Evolutionary conservation across 1,140 invertebrate genomes (phyloP).

Genomic region (Drosophila lowei): DNA sequence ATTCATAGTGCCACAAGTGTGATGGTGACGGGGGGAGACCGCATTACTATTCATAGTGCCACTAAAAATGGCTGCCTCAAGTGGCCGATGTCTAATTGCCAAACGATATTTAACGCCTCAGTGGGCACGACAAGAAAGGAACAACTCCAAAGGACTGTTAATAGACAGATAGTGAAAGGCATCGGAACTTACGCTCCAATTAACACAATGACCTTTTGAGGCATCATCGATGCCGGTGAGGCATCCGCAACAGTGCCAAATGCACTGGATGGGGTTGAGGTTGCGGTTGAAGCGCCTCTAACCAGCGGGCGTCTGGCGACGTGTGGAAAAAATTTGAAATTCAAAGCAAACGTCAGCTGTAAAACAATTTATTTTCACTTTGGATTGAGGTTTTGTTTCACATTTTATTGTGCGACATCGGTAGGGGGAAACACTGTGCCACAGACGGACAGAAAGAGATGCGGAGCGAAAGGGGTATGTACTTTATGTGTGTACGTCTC

Average conservation of each 20-base stretch:
- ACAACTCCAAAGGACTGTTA: slow-evolving; percentile 15
- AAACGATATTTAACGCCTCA: slow-evolving; percentile 70
- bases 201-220: slow-evolving; percentile 75
- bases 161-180: slow-evolving; percentile 41
- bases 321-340: slow-evolving; percentile 69
- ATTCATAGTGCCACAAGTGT: slow-evolving; percentile 30
- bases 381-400: slow-evolving; percentile 79
- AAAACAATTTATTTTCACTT: slow-evolving; percentile 82
- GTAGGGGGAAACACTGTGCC: background rate
- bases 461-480: slow-evolving; percentile 1
- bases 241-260: too few species aligned
- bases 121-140: slow-evolving; percentile 11
- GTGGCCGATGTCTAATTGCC: slow-evolving; percentile 51
- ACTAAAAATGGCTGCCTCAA: slow-evolving; percentile 43
- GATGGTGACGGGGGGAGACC: too few species aligned
- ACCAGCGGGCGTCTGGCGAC: slow-evolving; percentile 7
- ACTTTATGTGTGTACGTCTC: slow-evolving; percentile 29
- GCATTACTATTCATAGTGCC: slow-evolving; percentile 28
- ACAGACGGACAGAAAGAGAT: slow-evolving; percentile 16
- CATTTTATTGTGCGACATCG: slow-evolving; percentile 60
- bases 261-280: too few species aligned
- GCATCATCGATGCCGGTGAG: slow-evolving; percentile 39
- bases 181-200: slow-evolving; percentile 75
- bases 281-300: too few species aligned
- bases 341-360: slow-evolving; percentile 79